Base-by-base conservation (phyloP, 2,797 vertebrate species). In the Falco biarmicus region DNA sequence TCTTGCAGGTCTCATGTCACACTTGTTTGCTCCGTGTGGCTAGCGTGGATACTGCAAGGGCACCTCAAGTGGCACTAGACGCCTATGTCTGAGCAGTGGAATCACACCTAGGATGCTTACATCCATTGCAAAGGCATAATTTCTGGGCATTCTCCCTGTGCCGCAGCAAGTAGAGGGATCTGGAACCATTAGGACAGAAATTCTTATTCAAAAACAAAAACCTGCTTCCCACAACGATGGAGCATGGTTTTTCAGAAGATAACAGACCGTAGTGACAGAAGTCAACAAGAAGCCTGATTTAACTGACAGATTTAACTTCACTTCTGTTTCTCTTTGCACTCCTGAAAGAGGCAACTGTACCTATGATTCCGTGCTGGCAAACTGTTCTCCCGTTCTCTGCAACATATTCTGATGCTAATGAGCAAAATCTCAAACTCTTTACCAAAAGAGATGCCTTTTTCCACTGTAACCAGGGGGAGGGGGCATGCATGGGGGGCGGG, bases 11-110 rank as follows among this genome's bases (percentile, higher is more conserved):
- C 53, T 90, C 3, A 0, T 5, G 26, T 39, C 59, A 54, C 0
- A 0, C 34, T 45, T 32, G 11, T 20, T 45, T 0, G 2, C 34
- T 81, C 63, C 0, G 0, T 0, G 3, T n/a, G 39, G 60, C 17
- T 37, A 3, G 34, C 1, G 4, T 2, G 6, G 77, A 50, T 29
- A 25, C 28, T 10, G 11, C 39, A 45, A 47, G 39, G n/a, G n/a
- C 29, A 66, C 28, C 34, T 76, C 15, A 3, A 57, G 28, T 7
- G 32, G 37, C 69, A 73, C 3, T 1, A 29, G 26, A 37, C 10
- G 3, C 17, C 57, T 50, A 7, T 0, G 3, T 31, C 41, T 41
- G 43, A 26, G 59, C 34, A 59, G 29, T 60, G 22, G 6, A 73
- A 85, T 6, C 1, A 0, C 43, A 63, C 15, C 10, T 5, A 26